phyloP scores from a whole-genome alignment of 2,113 vertebrate genomes.

The Oreochromis niloticus region DNA sequence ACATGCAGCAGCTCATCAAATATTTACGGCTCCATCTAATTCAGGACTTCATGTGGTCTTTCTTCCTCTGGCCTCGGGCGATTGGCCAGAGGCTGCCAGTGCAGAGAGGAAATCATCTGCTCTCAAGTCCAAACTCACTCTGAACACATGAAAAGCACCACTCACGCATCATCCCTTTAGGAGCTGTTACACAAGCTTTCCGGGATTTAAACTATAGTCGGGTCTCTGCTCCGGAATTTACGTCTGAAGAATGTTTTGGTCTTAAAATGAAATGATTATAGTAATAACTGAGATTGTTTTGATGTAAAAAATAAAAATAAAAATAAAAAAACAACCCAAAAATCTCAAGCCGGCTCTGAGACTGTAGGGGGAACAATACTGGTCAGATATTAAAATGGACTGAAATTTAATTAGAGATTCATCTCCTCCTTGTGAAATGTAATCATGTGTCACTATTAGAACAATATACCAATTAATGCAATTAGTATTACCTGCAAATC shows the following conservation, averaged over 20 bases:
- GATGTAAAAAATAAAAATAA: not conserved
- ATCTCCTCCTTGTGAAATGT: not conserved
- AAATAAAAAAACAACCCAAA: not conserved
- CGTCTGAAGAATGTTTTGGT: not conserved
- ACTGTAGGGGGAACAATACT: not conserved
- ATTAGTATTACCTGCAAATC: not conserved
- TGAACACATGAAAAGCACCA: not conserved
- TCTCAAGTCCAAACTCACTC: not conserved
- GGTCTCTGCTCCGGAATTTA: not conserved
- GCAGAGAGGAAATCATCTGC: not conserved
- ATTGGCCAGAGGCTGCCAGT: not conserved
- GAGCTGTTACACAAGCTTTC: not conserved
- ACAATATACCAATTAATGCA: not conserved
- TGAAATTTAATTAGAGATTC: not conserved
- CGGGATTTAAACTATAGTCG: not conserved
- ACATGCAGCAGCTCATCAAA: conserved; percentile 55
- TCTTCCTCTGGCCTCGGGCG: conserved; percentile 10
- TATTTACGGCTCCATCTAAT: conserved; percentile 58
- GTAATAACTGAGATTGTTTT: not conserved
- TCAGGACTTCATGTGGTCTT: conserved; percentile 37
- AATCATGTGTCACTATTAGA: not conserved
- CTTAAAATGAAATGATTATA: not conserved
- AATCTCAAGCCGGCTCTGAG: not conserved
- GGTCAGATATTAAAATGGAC: not conserved
- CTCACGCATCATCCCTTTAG: not conserved